A percentile compares a stretch with the other conserved stretches of the same genome.
Conservation (phyloP, 92 coral and sea anemone genomes). For the Heliopora coerulea region DNA sequence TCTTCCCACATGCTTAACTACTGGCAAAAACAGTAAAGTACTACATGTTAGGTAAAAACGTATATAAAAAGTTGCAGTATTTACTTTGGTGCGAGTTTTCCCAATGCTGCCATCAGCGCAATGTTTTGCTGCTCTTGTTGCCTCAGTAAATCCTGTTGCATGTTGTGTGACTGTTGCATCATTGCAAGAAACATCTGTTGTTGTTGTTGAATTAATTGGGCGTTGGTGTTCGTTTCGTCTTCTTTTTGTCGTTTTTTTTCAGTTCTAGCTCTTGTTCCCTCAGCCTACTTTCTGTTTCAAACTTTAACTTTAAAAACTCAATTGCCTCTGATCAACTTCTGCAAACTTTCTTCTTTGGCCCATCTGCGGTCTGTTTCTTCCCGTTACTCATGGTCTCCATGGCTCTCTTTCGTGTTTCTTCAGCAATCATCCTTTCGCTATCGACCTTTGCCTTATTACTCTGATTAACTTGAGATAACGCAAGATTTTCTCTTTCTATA, state of each 20-base stretch:
- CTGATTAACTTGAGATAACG: not conserved
- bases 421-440: slow-evolving; percentile 16
- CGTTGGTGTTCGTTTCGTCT: not conserved
- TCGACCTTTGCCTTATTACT: not conserved
- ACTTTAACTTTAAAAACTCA: slow-evolving; percentile 24
- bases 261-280: slow-evolving; percentile 31
- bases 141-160: too few relatives aligned
- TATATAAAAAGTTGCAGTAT: too few relatives aligned
- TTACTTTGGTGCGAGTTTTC: too few relatives aligned
- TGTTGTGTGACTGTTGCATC: too few relatives aligned
- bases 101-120: too few relatives aligned
- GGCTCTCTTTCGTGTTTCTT: slow-evolving; percentile 42
- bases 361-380: slow-evolving; percentile 17
- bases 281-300: slow-evolving; percentile 12
- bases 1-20: too few relatives aligned
- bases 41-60: too few relatives aligned
- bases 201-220: slow-evolving; percentile 28
- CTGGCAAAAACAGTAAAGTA: too few relatives aligned
- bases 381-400: slow-evolving; percentile 52
- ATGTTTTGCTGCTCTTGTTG: too few relatives aligned
- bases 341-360: slow-evolving; percentile 30
- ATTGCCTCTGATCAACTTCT: slow-evolving; percentile 33
- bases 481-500: not conserved
- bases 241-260: slow-evolving; percentile 5
- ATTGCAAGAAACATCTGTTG: slow-evolving; percentile 36